Evolutionary conservation across 2,888 invertebrate species (phyloP).

Genomic region (Drosophila diplacantha): DNA sequence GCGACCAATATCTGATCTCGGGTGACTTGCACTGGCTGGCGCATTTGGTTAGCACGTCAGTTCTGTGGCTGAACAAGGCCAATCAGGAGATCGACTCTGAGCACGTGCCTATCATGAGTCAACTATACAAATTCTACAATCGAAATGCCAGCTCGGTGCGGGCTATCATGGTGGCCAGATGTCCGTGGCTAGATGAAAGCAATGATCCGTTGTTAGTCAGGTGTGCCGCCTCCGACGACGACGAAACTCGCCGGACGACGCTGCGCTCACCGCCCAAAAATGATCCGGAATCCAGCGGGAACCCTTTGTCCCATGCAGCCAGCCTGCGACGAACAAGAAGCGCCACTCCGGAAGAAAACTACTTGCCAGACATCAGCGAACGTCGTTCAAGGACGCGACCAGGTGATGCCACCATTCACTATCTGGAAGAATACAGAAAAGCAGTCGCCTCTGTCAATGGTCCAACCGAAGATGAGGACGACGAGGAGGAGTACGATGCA

Average conservation of each 20-base stretch:
- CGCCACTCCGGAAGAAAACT: conserved; percentile 53
- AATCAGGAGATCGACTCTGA: conserved; percentile 88
- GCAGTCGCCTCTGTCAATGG: conserved; percentile 51
- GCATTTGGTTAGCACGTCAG: conserved; percentile 85
- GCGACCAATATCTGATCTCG: conserved; percentile 87
- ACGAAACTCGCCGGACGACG: not conserved
- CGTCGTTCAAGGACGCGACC: conserved; percentile 42
- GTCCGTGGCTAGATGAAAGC: conserved; percentile 78
- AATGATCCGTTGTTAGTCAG: conserved; percentile 64
- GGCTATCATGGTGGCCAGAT: conserved; percentile 87
- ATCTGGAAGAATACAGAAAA: conserved; percentile 81
- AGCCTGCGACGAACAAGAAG: conserved; percentile 59
- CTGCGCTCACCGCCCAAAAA: not conserved
- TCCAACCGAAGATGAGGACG: conserved; percentile 42
- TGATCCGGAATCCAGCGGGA: conserved; percentile 56
- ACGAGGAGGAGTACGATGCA: conserved; percentile 48
- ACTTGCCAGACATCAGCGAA: conserved; percentile 59
- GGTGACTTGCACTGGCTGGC: conserved; percentile 90
- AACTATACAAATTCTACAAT: conserved; percentile 86
- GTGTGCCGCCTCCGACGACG: conserved; percentile 7
- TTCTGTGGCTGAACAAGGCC: conserved; percentile 89
- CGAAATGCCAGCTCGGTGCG: conserved; percentile 88
- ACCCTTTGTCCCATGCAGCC: conserved; percentile 73
- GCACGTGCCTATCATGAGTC: conserved; percentile 86
- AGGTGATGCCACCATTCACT: conserved; percentile 79